Conservation (phyloP, 2,113 vertebrate genomes). For the Triplophysa siluroides region DNA sequence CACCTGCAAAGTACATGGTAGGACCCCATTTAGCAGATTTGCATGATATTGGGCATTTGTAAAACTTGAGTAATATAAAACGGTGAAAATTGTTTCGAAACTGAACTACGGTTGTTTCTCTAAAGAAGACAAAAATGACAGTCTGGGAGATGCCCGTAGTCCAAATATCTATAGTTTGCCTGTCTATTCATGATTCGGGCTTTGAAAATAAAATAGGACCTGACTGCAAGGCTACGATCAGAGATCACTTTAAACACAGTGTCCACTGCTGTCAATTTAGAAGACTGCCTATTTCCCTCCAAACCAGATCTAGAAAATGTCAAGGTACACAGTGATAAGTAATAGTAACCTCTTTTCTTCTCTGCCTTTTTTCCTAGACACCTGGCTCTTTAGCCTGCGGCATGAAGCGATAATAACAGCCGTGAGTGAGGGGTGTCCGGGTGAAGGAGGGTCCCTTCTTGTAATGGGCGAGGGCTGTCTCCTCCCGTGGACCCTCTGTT, state of each 20-base stretch:
- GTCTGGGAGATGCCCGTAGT: slow-evolving; percentile 59
- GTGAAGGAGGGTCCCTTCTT: slow-evolving; percentile 59
- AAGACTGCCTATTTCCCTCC: slow-evolving; percentile 64
- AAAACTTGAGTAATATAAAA: slow-evolving; percentile 47
- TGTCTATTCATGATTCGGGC: slow-evolving; percentile 61
- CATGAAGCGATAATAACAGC: slow-evolving; percentile 73
- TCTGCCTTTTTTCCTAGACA: slow-evolving; percentile 33
- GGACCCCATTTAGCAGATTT: slow-evolving; percentile 64
- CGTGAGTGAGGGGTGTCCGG: slow-evolving; percentile 60
- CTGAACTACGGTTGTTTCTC: slow-evolving; percentile 27
- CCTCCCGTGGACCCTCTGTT: slow-evolving; percentile 58
- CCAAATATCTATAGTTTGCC: slow-evolving; percentile 56
- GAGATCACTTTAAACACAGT: slow-evolving; percentile 74
- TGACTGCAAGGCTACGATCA: slow-evolving; percentile 63
- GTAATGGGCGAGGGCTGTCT: slow-evolving; percentile 69
- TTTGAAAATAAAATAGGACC: slow-evolving; percentile 65
- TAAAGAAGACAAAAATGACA: slow-evolving; percentile 57
- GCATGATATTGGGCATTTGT: slow-evolving; percentile 60
- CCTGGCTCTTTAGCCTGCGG: slow-evolving; percentile 53
- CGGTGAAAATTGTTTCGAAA: slow-evolving; percentile 44
- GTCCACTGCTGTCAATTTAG: slow-evolving; percentile 70
- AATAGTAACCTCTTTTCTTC: slow-evolving; percentile 62
- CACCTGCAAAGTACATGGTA: slow-evolving; percentile 52
- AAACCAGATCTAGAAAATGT: slow-evolving; percentile 66
- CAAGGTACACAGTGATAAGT: slow-evolving; percentile 67